Evolutionary conservation across 2,797 vertebrate genomes (phyloP).

Genomic region (Hemitrygon akajei): DNA sequence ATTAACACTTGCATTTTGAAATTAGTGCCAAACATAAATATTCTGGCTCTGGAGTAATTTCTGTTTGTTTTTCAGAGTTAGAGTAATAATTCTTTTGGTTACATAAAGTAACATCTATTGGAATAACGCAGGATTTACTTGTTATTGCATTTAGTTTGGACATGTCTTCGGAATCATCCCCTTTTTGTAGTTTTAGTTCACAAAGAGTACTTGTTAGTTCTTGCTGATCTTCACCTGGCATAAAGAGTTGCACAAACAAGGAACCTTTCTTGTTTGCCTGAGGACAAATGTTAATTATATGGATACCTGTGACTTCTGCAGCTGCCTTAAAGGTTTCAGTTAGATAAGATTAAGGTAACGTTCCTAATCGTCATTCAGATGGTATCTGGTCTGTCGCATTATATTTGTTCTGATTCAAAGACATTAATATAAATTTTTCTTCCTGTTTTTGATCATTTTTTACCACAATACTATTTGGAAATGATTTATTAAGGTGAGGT

Average conservation of each 20-base stretch:
- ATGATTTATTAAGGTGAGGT: neutral
- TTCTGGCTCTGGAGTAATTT: neutral
- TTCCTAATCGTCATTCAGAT: constrained; percentile 20
- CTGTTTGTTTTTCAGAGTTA: neutral
- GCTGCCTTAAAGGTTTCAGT: constrained; percentile 21
- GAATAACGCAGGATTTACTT: neutral
- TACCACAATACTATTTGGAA: neutral
- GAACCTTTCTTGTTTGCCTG: neutral
- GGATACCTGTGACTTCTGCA: neutral
- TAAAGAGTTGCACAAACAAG: neutral
- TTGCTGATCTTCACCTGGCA: constrained; percentile 15
- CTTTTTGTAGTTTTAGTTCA: neutral
- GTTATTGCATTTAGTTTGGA: neutral
- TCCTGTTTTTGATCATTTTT: neutral
- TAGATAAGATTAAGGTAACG: constrained; percentile 31
- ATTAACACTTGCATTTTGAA: neutral
- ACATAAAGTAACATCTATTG: neutral
- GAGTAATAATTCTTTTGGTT: neutral
- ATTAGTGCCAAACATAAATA: neutral
- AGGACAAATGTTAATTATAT: constrained; percentile 27
- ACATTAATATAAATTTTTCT: neutral
- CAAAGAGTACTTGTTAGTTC: constrained; percentile 19
- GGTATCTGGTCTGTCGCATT: neutral
- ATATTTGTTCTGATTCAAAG: neutral
- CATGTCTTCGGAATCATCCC: neutral